Percentiles rank a stretch among this genome's conserved stretches.
Conservation (phyloP, 2,113 vertebrate genomes). For the Dasyprocta punctata region DNA sequence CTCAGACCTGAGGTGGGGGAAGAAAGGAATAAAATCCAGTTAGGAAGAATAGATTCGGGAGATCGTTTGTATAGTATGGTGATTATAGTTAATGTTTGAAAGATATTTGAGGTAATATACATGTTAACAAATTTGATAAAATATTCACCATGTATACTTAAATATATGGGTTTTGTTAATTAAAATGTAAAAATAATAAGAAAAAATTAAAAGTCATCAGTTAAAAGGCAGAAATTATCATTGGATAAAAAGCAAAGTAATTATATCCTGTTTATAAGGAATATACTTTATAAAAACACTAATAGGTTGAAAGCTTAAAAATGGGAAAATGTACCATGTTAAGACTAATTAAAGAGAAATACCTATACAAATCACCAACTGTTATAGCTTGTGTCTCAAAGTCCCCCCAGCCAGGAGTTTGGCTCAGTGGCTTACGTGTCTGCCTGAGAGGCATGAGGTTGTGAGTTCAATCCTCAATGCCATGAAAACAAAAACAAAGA, state of each 20-base stretch:
- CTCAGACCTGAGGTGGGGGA: not conserved
- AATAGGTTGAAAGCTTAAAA: not conserved
- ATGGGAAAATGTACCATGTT: not conserved
- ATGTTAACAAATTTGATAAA: not conserved
- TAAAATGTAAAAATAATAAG: not conserved
- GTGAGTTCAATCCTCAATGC: too few relatives aligned
- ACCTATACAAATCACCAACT: not conserved
- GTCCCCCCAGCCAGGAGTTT: too few relatives aligned
- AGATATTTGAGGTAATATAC: not conserved
- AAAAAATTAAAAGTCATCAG: not conserved
- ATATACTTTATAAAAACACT: not conserved
- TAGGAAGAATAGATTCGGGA: not conserved
- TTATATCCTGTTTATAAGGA: not conserved
- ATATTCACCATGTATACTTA: not conserved
- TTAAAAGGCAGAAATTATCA: constrained; percentile 10
- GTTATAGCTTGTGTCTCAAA: not conserved
- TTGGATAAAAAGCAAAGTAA: not conserved
- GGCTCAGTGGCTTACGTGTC: too few relatives aligned
- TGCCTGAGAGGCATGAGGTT: too few relatives aligned
- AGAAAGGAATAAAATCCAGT: not conserved
- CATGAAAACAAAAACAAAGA: too few relatives aligned
- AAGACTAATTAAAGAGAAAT: not conserved
- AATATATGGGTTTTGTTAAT: not conserved
- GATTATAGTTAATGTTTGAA: not conserved
- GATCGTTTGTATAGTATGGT: not conserved